Base-by-base conservation (phyloP, 2,888 invertebrate species). In the Perizoma flavofasciatum region DNA sequence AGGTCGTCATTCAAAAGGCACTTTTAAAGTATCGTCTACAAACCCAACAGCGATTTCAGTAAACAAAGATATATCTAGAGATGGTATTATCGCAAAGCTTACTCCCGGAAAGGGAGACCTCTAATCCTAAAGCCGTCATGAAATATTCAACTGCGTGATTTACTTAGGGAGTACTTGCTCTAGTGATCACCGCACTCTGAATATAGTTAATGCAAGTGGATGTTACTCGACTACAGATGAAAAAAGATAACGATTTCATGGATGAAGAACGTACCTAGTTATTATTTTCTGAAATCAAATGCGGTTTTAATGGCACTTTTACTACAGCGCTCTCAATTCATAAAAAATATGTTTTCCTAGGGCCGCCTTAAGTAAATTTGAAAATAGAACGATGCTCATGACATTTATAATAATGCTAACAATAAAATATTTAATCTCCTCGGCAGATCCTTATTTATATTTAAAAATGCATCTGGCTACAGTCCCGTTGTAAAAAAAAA, bases 111-210 rank as follows among this genome's bases (percentile, higher is more conserved):
- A 48, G 44, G 55, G 43, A 41, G 35, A 22, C 32, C 6, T 11
- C 5, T 35, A 55, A 60, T 60, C 40, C 55, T 41, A 32, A 49
- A 22, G 40, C 50, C 11, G 33, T 45, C 45, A 52, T 60, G 9
- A 55, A 60, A 60, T 60, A 60, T 60, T 60, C 55, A 60, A 40
- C 32, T 32, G 22, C 37, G 37, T 44, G 40, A 44, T 40, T 40
- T 50, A 56, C 56, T 50, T 46, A 56, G 46, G 34, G 56, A 46
- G 50, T 50, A 50, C 50, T 50, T 45, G 56, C 49, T 44, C 55
- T 22, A 56, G 32, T 46, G 34, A 50, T 46, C 50, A 41, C 50
- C 41, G 47, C 53, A 37, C 22, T n/a, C 34, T 33, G 32, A 49
- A 5, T 46, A 59, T 59, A 54, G 54, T 10, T 59, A 47, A 59